Evolutionary conservation across 2,797 vertebrate species (phyloP), one percentile per base, ranked within the genome.

Genomic region (Acropternis orthonyx): DNA sequence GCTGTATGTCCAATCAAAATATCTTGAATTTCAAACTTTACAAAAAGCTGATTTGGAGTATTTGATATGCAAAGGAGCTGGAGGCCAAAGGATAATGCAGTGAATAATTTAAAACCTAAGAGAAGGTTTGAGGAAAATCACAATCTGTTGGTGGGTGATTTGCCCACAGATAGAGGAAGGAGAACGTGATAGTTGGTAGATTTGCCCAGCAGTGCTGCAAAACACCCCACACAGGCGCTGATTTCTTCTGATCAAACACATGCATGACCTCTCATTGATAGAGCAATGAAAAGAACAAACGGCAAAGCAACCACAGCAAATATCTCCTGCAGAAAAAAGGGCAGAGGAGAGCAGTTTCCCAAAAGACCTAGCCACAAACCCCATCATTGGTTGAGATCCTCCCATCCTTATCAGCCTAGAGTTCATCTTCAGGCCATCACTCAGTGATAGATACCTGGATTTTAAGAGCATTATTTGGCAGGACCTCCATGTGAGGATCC

Each of bases 21-120:
- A 88, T 52, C 91, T 62, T 67, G 43, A 92, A 95, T 93, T 91
- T 92, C 76, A 88, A 96, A 96, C 91, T 93, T 94, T 24, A 77
- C 24, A 86, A 73, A 93, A 75, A 94, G 61, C 81, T 87, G 79
- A 74, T 93, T 32, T 84, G 75, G 55, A 84, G 59, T 71, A 88
- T 90, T 91, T 92, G 91, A 95, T 85, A 95, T 84, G 92, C 93
- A 93, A 90, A 95, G 91, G 52, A 93, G 83, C 52, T 88, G 56
- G 24, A 92, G 83, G 88, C 83, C 89, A 95, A 94, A 92, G 94
- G 88, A 96, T 67, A 95, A 94, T 46, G 54, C 65, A 63, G 89
- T 90, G 89, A 95, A 96, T 95, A 96, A 95, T 91, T 94, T 76
- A 96, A 89, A 92, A 36, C 55, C 65, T 65, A 65, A 61, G 79